These are phyloP conservation scores for Pachypanchax playfairii DNA, from an alignment of 2,113 vertebrate species.

Conservation along the genomic window DNA sequence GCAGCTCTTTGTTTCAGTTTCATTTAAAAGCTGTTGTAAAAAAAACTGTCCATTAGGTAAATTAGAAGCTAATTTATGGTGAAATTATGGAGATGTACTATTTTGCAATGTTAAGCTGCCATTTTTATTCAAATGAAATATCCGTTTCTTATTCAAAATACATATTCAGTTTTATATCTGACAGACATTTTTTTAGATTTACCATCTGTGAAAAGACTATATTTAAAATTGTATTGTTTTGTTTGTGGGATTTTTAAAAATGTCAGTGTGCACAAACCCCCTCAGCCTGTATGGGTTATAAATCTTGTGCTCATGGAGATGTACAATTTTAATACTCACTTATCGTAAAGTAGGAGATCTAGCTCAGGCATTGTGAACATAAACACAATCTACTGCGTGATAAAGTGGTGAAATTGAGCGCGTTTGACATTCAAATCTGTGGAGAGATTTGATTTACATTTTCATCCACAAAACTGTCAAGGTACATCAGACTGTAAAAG, in stretches of 20 bases:
- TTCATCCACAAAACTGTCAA: conserved; percentile 38
- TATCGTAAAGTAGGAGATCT: background rate
- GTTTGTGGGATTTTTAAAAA: too few relatives aligned
- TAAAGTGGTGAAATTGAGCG: conserved; percentile 30
- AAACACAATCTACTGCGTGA: conserved; percentile 14
- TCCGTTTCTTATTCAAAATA: background rate
- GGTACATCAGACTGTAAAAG: conserved; percentile 44
- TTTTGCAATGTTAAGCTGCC: background rate
- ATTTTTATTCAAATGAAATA: background rate
- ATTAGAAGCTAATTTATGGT: background rate
- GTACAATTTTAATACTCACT: background rate
- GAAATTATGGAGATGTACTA: background rate
- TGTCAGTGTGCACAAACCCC: background rate
- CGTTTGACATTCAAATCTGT: conserved; percentile 21
- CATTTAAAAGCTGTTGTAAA: too few relatives aligned
- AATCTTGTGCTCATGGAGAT: background rate
- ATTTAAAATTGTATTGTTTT: background rate
- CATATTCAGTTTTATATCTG: background rate
- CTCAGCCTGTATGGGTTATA: background rate
- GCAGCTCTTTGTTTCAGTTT: too few relatives aligned
- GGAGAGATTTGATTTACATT: conserved; percentile 42
- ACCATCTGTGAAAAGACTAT: too few relatives aligned
- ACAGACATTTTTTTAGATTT: too few relatives aligned
- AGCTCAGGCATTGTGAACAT: background rate
- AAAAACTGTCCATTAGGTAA: background rate